Evolutionary conservation across 2,113 vertebrate species (phyloP), one percentile per base, ranked within the genome.

Genomic region (Meleagris gallopavo): DNA sequence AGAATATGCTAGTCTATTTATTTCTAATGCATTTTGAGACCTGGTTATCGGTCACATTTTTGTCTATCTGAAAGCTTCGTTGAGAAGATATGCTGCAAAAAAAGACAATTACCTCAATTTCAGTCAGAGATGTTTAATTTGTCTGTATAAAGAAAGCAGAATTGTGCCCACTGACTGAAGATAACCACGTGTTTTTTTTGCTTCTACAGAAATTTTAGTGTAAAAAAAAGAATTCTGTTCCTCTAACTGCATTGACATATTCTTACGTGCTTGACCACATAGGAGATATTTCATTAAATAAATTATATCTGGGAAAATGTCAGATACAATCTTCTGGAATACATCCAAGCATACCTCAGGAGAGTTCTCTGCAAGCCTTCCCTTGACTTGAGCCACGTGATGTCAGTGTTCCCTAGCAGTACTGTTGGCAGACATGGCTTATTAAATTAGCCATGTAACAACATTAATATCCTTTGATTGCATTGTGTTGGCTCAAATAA

Each of bases 1-100:
- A 95, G 91, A 88, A 50, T 45, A 61, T 30, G 27, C 55, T 91
- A 46, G 60, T 87, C 57, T 89, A 60, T 95, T 93, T 84, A 74
- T 79, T 95, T 87, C 82, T 87, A 88, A 85, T 79, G 83, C 45
- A 92, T 57, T 94, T 73, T 30, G 55, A 58, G 27, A 36, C 66
- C 34, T 52, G 34, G 30, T 22, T 41, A 17, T 46, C 61, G 43
- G n/a, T 65, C 22, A 27, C 11, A 4, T 93, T 90, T 92, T 67
- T 58, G 22, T 32, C 24, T 18, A 1, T 50, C 20, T 52, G 73
- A 52, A 88, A 61, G 58, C 17, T 50, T 52, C 18, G 34, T 2
- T n/a, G 74, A 43, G 64, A 61, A 64, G 20, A 15, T 72, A 36
- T 29, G 16, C 22, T 36, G 24, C 14, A 72, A 69, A 55, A 83